Evolutionary conservation across 2,888 invertebrate genomes (phyloP), one percentile per base, ranked within the genome.

Genomic region (Enchytraeus crypticus): DNA sequence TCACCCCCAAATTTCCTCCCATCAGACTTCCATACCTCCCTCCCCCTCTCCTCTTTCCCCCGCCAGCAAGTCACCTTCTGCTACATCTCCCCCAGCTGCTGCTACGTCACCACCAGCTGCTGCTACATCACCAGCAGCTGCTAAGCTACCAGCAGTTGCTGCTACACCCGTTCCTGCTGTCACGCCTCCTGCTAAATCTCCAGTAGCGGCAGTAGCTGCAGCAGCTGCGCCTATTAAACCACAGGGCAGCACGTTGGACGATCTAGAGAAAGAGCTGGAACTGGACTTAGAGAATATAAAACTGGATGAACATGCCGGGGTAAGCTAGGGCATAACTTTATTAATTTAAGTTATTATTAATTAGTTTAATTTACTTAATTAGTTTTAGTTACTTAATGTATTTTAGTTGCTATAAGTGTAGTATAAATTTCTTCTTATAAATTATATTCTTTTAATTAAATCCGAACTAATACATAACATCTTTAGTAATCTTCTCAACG

Each of bases 211-310:
- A 30, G 18, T 18, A 11, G 23, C 8, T 11, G 11, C 8, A 21
- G 21, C 49, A 49, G n/a, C 2, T 30, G 3, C 1, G 26, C 18
- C n/a, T n/a, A n/a, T 23, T 3, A n/a, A 51, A 2, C n/a, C 18
- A 18, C 11, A 21, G 11, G 11, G 53, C 5, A 43, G 18, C 47
- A 5, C 30, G n/a, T 30, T 64, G 23, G 65, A 68, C n/a, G 75
- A 74, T 47, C 64, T 81, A 70, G 85, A 85, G 72, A 85, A 85
- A 64, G 91, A 92, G 72, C 80, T 91, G 46, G 91, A 92, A 74
- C 79, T 88, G 54, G 92, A 92, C 78, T 84, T 92, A 57, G 90
- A 90, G 68, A 88, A 87, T 68, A 84, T 90, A 69, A 86, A 85
- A 68, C 80, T 92, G 32, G 90, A 91, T 76, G 88, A 88, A 66